Base-by-base conservation (phyloP, 2,888 invertebrate genomes). In the Rhimphoctona megacephalus region DNA sequence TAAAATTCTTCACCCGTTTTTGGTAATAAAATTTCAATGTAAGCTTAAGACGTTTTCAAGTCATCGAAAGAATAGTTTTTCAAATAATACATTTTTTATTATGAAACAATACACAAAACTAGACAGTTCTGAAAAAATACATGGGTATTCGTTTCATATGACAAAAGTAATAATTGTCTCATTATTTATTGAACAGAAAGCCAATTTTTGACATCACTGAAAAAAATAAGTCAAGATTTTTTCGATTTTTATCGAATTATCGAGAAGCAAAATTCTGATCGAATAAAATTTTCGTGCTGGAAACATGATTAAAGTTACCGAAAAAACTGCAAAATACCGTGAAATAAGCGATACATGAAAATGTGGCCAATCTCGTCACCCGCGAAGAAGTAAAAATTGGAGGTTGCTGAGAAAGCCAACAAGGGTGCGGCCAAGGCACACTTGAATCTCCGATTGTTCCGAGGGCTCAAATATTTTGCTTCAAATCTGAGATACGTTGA, bases 341-440 rank as follows among this genome's bases (percentile, higher is more conserved):
- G 90, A 49, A 95, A 91, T 80, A 97, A 94, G 90, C 96, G 95
- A 54, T 95, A 94, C 91, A 97, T 95, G 92, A 97, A 97, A 89
- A 97, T 95, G 92, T 97, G 95, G 8, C 98, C 98, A 84, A 98
- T 95, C 81, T 96, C 96, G 86, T 95, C 95, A 0, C 97, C 97
- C 85, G 96, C 97, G 94, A 98, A 97, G 93, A 98, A 98, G 94
- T 97, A 98, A 92, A 98, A 98, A 94, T 98, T 98, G 0, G 98
- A 98, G 91, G 98, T 95, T 0, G 97, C 97, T 17, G 98, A 98
- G 88, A 98, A 94, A 39, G 97, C 96, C 88, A 98, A 96, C 72
- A 98, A 94, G 36, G 98, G 98, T 39, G 97, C 95, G 85, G 97
- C 96, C 85, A 97, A 90, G 11, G 97, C 89, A 79, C 97, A 97